phyloP scores from a whole-genome alignment of 2,888 invertebrate species.

The Campoplex nolae region DNA sequence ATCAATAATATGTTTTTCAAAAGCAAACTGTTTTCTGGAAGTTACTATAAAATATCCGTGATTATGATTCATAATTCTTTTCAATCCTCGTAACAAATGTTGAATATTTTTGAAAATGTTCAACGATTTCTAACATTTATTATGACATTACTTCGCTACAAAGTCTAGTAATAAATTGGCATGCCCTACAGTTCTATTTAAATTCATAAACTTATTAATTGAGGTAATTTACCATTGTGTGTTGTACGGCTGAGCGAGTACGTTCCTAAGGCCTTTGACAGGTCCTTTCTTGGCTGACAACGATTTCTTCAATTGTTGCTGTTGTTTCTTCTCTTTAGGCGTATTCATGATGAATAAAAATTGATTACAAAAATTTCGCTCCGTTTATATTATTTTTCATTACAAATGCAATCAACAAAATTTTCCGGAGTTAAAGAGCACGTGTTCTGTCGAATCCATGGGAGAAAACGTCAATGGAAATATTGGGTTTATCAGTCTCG shows the following conservation, averaged over 20 bases:
- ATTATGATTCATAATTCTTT: neutral
- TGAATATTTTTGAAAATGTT: neutral
- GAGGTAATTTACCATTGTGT: slow-evolving; percentile 75
- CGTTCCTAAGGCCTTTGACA: slow-evolving; percentile 78
- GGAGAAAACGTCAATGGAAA: slow-evolving; percentile 1
- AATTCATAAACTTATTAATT: neutral
- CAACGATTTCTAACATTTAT: neutral
- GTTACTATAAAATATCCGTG: neutral
- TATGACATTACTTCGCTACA: neutral
- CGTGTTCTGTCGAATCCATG: neutral
- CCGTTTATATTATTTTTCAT: neutral
- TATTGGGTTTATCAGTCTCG: neutral
- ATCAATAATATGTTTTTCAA: neutral
- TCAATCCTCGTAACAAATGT: neutral
- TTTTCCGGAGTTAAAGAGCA: neutral
- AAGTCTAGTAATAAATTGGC: too few relatives aligned
- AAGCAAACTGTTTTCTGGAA: neutral
- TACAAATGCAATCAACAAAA: neutral
- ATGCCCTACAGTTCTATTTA: too few relatives aligned
- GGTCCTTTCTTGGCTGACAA: slow-evolving; percentile 76
- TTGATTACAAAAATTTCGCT: neutral
- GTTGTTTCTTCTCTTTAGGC: slow-evolving; percentile 73
- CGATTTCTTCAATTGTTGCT: slow-evolving; percentile 74
- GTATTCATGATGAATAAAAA: slow-evolving; percentile 65
- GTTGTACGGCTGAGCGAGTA: slow-evolving; percentile 77